These are phyloP conservation scores for Dicerorhinus sumatrensis DNA, from an alignment of 2,113 vertebrate species.

Conservation along the genomic window DNA sequence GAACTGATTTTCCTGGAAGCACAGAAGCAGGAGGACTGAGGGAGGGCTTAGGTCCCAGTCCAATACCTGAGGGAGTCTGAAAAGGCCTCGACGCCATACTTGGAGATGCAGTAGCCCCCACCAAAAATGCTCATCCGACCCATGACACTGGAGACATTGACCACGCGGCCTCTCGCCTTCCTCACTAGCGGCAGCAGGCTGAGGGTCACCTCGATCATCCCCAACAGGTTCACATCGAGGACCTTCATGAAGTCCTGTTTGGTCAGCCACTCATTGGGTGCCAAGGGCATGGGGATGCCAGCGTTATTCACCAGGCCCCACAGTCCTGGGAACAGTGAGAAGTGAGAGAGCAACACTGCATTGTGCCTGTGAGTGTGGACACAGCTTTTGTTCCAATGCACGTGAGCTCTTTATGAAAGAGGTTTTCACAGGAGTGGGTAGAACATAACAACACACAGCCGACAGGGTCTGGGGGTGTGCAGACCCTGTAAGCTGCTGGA, in stretches of 20 bases:
- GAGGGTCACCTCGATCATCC: constrained; percentile 87
- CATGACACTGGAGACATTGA: constrained; percentile 87
- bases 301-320: constrained; percentile 93
- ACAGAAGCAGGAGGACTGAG: not conserved
- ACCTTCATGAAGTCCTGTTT: constrained; percentile 85
- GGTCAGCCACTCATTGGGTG: constrained; percentile 84
- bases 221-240: constrained; percentile 87
- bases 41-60: not conserved
- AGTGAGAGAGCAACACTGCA: not conserved
- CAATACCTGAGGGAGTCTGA: constrained; percentile 87
- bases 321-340: constrained; percentile 83
- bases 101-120: constrained; percentile 87
- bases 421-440: too few species aligned
- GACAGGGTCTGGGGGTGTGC: too few species aligned
- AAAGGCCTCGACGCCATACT: constrained; percentile 88
- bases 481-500: too few species aligned
- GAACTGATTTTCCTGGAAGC: not conserved
- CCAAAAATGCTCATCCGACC: constrained; percentile 78
- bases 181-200: constrained; percentile 87
- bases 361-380: too few species aligned
- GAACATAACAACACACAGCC: rapidly evolving
- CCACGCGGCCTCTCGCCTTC: constrained; percentile 84
- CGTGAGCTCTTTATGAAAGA: too few species aligned
- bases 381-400: too few species aligned
- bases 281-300: constrained; percentile 40